A percentile compares a stretch with the other conserved stretches of the same genome.
Evolutionary conservation across 2,888 invertebrate genomes (phyloP).

Genomic region (Chloroclystis v-ata): DNA sequence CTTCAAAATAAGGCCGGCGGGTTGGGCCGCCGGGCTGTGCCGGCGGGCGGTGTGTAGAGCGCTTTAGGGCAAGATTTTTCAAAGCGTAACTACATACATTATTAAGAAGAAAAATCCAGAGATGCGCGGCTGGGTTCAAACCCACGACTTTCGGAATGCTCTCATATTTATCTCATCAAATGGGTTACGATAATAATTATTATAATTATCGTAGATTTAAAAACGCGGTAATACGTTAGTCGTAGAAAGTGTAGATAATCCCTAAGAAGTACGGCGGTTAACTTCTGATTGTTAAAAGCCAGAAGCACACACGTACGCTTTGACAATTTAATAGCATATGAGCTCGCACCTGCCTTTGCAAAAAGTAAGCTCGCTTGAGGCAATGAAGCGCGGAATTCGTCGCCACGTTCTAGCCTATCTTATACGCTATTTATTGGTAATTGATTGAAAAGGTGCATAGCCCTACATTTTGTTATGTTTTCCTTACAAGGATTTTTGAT

Average conservation of each 20-base stretch:
- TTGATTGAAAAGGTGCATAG: slow-evolving; percentile 74
- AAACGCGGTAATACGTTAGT: too few species aligned
- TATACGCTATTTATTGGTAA: slow-evolving; percentile 74
- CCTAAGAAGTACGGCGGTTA: slow-evolving; percentile 33
- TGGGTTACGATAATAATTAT: too few species aligned
- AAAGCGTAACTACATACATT: too few species aligned
- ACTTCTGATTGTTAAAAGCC: slow-evolving; percentile 66
- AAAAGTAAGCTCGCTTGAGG: slow-evolving; percentile 74
- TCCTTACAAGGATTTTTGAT: slow-evolving; percentile 47
- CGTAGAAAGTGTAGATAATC: slow-evolving; percentile 3
- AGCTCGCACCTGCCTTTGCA: slow-evolving; percentile 71
- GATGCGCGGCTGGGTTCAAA: too few species aligned
- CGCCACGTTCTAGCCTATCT: slow-evolving; percentile 65
- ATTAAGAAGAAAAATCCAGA: too few species aligned
- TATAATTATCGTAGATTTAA: too few species aligned
- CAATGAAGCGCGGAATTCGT: slow-evolving; percentile 73
- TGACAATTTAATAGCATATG: slow-evolving; percentile 79
- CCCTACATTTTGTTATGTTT: slow-evolving; percentile 49
- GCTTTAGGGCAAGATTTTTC: too few species aligned
- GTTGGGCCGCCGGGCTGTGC: too few species aligned
- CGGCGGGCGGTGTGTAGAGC: too few species aligned
- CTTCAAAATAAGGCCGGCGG: too few species aligned
- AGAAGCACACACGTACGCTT: slow-evolving; percentile 65
- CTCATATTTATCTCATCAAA: too few species aligned
- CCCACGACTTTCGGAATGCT: too few species aligned